Evolutionary conservation across 2,888 invertebrate genomes (phyloP).

Genomic region (Drosophila rellima): DNA sequence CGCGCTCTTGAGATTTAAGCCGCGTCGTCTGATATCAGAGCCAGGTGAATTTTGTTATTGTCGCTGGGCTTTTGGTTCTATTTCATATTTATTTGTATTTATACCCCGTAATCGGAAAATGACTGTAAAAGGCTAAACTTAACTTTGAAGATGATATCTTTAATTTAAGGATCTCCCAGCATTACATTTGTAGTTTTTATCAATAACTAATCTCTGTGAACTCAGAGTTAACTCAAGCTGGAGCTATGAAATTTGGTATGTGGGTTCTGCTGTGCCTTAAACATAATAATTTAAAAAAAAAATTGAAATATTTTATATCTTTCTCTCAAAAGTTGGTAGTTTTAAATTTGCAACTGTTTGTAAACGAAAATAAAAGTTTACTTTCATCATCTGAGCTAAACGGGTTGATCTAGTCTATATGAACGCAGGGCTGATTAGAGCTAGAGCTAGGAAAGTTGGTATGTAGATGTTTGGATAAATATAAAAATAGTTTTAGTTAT

Average conservation of each 20-base stretch:
- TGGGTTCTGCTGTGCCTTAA: background rate
- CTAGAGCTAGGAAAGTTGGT: background rate
- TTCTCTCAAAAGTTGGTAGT: background rate
- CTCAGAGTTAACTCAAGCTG: background rate
- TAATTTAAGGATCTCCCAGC: background rate
- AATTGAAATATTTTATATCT: background rate
- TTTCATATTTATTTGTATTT: background rate
- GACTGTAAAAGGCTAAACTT: background rate
- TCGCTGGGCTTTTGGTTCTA: conserved; percentile 25
- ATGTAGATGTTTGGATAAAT: background rate
- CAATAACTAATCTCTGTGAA: background rate
- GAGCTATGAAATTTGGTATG: background rate
- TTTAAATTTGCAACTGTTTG: background rate
- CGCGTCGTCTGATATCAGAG: conserved; percentile 41
- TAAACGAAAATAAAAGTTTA: background rate
- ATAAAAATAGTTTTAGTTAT: background rate
- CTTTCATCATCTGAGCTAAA: background rate
- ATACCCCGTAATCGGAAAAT: conserved; percentile 15
- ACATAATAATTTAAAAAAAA: background rate
- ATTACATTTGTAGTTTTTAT: background rate
- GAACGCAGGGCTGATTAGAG: background rate
- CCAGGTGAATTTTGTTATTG: conserved; percentile 30
- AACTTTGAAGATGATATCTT: background rate
- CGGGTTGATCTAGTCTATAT: background rate
- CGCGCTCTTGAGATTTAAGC: conserved; percentile 70